These are phyloP conservation scores for Parazoanthus darwini DNA, from an alignment of 92 coral and sea anemone genomes.

Conservation along the genomic window DNA sequence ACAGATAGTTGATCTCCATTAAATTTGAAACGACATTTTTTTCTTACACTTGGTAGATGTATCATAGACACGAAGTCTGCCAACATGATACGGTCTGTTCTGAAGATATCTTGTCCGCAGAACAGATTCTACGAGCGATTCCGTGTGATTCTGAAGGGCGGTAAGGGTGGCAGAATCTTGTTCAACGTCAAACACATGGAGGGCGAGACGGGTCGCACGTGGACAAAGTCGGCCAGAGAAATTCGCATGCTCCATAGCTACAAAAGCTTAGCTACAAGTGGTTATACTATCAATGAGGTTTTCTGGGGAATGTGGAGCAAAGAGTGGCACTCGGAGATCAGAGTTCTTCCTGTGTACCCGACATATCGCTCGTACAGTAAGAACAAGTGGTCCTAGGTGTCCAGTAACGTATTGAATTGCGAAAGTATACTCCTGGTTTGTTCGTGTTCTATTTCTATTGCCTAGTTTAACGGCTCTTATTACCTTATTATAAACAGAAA, in stretches of 20 bases:
- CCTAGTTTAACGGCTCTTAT: too few relatives aligned
- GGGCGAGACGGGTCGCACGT: background rate
- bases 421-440: too few relatives aligned
- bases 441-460: too few relatives aligned
- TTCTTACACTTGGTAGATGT: background rate
- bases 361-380: background rate
- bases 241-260: background rate
- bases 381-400: background rate
- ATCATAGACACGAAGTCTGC: background rate
- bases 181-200: background rate
- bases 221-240: background rate
- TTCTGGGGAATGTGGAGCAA: background rate
- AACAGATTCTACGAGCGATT: background rate
- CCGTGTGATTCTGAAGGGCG: background rate
- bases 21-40: too few relatives aligned
- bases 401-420: too few relatives aligned
- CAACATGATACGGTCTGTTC: background rate
- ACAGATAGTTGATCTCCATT: too few relatives aligned
- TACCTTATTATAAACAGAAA: too few relatives aligned
- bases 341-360: background rate
- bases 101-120: background rate
- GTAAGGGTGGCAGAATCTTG: background rate
- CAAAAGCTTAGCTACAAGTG: background rate
- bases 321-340: constrained; percentile 3
- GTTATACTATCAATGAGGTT: background rate